A percentile compares a stretch with the other conserved stretches of the same genome.
Evolutionary conservation across 2,888 invertebrate genomes (phyloP).

Genomic region (Clitarchus hookeri): DNA sequence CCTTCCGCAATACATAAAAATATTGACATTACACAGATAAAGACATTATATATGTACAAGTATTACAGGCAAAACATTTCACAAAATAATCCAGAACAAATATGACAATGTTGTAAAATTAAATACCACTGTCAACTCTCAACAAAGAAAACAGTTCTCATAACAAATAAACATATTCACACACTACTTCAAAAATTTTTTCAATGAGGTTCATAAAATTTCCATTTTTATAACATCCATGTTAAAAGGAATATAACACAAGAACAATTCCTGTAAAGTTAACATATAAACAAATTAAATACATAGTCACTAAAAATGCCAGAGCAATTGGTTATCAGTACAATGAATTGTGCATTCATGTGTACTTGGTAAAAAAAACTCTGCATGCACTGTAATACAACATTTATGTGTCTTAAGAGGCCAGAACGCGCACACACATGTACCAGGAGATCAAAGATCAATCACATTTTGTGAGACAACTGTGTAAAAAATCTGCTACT

Average conservation of each 20-base stretch:
- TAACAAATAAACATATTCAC: neutral
- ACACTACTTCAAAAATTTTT: neutral
- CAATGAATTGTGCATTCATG: neutral
- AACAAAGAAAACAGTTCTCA: neutral
- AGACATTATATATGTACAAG: neutral
- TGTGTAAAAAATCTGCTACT: neutral
- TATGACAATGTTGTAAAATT: neutral
- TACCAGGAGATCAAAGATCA: neutral
- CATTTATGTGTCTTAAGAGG: neutral
- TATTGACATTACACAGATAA: neutral
- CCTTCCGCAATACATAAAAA: neutral
- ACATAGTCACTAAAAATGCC: neutral
- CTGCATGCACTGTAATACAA: neutral
- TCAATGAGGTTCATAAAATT: neutral
- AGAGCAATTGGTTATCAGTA: neutral
- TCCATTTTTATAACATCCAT: neutral
- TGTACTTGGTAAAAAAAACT: too few species aligned
- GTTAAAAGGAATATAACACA: constrained; percentile 1
- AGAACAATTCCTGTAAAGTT: neutral
- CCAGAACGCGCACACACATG: neutral
- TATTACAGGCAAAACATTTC: neutral
- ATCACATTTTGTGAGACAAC: neutral
- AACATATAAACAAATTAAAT: neutral
- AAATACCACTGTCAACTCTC: neutral
- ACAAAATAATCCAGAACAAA: neutral